Evolutionary conservation across 2,888 invertebrate species (phyloP).

Genomic region (Diabrotica balteata): DNA sequence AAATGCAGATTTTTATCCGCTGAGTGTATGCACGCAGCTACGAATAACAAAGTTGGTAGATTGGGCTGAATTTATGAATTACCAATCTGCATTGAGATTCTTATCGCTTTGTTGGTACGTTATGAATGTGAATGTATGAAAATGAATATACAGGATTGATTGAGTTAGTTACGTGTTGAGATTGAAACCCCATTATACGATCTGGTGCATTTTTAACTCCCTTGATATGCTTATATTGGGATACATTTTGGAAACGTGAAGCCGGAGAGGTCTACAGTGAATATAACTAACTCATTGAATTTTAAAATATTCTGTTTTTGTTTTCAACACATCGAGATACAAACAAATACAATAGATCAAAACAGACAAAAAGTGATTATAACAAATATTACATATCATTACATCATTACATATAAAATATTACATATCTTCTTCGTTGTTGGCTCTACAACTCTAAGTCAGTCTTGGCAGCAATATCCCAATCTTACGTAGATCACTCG

Average conservation of each 20-base stretch:
- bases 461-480: no score
- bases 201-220: neutral
- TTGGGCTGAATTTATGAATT: constrained; percentile 28
- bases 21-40: constrained; percentile 25
- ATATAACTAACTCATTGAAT: neutral
- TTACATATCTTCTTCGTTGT: no score
- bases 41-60: constrained; percentile 29
- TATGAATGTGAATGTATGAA: constrained; percentile 22
- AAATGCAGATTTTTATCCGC: constrained; percentile 26
- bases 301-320: neutral
- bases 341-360: no score
- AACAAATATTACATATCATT: no score
- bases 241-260: no score
- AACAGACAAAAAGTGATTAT: no score
- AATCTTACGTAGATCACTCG: no score
- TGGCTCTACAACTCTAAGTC: no score
- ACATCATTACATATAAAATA: no score
- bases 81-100: constrained; percentile 23
- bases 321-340: no score
- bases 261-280: no score
- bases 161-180: constrained; percentile 15
- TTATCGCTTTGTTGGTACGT: constrained; percentile 19
- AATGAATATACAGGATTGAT: constrained; percentile 19
- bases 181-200: constrained; percentile 4
- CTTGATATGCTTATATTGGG: no score